Evolutionary conservation across 92 coral and sea anemone genomes (phyloP).

Genomic region (Palythoa grandiflora): DNA sequence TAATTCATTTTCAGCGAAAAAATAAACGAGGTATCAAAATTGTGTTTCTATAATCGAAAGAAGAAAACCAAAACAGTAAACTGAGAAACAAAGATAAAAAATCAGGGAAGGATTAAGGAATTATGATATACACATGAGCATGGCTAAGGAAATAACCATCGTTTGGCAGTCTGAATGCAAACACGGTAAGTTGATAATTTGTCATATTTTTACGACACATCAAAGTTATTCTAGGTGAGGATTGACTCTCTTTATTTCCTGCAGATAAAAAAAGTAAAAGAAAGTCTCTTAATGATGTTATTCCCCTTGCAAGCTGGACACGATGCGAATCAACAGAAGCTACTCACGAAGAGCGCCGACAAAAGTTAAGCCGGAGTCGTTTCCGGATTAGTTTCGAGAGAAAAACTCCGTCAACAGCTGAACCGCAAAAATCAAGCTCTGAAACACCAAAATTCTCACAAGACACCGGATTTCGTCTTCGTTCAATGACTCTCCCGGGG

Average conservation of each 20-base stretch:
- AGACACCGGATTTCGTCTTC: background rate
- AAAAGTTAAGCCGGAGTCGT: conserved; percentile 2
- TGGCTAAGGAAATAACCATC: conserved; percentile 32
- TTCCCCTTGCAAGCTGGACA: conserved; percentile 30
- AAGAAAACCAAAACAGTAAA: background rate
- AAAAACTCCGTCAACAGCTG: background rate
- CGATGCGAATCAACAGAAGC: background rate
- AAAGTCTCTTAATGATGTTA: conserved; percentile 24
- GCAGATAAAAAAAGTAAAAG: conserved; percentile 3
- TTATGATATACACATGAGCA: background rate
- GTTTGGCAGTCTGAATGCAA: conserved; percentile 13
- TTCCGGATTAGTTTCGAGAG: conserved; percentile 5
- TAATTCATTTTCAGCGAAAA: background rate
- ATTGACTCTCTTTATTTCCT: background rate
- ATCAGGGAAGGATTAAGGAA: background rate
- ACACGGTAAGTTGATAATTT: conserved; percentile 3
- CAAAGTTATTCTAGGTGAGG: background rate
- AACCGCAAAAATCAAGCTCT: background rate
- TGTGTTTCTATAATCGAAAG: background rate
- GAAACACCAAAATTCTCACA: background rate
- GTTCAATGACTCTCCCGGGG: conserved; percentile 38
- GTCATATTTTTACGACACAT: background rate
- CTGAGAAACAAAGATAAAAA: background rate
- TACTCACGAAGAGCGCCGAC: background rate
- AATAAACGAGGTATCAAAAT: background rate